Conservation (phyloP, 2,797 vertebrate species). For the Danio albolineatus region DNA sequence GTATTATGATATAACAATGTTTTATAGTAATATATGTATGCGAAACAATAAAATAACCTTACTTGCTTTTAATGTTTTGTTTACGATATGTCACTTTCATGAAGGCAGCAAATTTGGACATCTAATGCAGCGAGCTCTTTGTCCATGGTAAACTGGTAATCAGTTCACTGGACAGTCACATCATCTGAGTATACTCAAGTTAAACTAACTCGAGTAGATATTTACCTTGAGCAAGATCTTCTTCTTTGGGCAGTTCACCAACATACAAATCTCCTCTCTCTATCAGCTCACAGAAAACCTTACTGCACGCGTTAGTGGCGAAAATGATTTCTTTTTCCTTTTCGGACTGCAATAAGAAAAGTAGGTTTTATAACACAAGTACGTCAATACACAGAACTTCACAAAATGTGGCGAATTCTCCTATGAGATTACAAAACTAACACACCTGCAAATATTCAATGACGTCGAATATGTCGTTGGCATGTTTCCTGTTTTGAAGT, state of each 20-base stretch:
- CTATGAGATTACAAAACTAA: neutral
- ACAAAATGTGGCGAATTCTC: neutral
- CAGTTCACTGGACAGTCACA: neutral
- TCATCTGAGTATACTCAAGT: neutral
- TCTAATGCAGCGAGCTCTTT: neutral
- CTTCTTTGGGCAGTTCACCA: constrained; percentile 84
- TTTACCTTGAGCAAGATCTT: constrained; percentile 79
- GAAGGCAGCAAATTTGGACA: too few species aligned
- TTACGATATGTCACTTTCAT: too few species aligned
- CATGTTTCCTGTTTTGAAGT: constrained; percentile 78
- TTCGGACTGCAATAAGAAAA: constrained; percentile 75
- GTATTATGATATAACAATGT: too few species aligned
- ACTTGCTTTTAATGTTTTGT: too few species aligned
- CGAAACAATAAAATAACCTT: too few species aligned
- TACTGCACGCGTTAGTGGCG: constrained; percentile 77
- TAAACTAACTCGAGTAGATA: neutral
- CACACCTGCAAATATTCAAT: constrained; percentile 86
- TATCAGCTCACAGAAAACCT: constrained; percentile 84
- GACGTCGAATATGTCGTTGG: constrained; percentile 89
- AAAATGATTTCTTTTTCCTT: constrained; percentile 74
- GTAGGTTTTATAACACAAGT: neutral
- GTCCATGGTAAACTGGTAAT: neutral
- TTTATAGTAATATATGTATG: too few species aligned
- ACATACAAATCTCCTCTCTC: constrained; percentile 83
- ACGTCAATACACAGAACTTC: rapidly evolving